Evolutionary conservation across 2,113 vertebrate genomes (phyloP).

Genomic region (Laticauda colubrina): DNA sequence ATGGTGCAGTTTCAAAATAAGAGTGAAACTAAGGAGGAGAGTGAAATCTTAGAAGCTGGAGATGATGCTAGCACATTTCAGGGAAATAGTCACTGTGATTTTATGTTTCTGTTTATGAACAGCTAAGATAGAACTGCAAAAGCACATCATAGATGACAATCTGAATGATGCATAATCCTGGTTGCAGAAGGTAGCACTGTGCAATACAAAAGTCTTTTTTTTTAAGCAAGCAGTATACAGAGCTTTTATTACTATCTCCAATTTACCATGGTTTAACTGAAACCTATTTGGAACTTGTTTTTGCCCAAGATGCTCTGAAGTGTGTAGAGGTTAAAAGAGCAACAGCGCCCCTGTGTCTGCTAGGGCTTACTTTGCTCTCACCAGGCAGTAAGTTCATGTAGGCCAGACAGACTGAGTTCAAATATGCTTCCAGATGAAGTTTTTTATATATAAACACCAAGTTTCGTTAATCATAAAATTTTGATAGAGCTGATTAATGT

Average conservation of each 20-base stretch:
- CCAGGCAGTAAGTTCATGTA: neutral
- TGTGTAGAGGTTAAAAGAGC: neutral
- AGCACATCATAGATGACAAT: neutral
- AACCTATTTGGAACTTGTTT: neutral
- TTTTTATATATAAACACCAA: neutral
- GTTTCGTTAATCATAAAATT: neutral
- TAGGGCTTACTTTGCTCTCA: neutral
- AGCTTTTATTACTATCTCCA: neutral
- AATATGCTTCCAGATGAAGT: neutral
- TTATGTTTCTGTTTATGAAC: neutral
- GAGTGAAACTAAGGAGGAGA: neutral
- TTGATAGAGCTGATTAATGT: neutral
- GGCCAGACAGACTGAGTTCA: neutral
- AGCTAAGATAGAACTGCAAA: neutral
- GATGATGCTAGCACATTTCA: neutral
- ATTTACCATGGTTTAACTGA: neutral
- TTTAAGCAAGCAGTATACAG: neutral
- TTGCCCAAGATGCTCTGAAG: neutral
- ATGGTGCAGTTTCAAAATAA: neutral
- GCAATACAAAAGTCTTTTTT: neutral
- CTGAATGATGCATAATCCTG: neutral
- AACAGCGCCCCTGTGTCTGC: neutral
- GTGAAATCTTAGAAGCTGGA: neutral
- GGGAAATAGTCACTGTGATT: neutral
- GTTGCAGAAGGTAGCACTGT: neutral